A percentile compares a stretch with the other conserved stretches of the same genome.
Conservation (phyloP, 2,113 vertebrate genomes). For the Psephotus haematonotus region DNA sequence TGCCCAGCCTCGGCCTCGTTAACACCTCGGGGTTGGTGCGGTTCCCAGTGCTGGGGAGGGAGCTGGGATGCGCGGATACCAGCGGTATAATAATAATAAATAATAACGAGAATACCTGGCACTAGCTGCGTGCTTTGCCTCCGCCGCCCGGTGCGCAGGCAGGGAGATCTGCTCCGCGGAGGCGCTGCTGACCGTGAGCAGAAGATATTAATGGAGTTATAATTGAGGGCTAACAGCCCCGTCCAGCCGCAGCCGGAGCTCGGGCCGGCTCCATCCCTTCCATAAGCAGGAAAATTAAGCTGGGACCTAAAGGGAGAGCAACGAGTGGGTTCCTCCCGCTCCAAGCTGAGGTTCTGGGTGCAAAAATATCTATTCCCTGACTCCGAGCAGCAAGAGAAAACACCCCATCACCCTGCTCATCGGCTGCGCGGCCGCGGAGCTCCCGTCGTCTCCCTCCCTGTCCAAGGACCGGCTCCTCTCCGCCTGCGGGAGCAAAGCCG, state of each 20-base stretch:
- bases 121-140: neutral
- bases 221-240: constrained; percentile 42
- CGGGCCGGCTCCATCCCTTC: neutral
- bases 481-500: neutral
- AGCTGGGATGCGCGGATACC: neutral
- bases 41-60: neutral
- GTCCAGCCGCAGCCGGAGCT: neutral
- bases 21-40: neutral
- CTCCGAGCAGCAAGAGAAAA: neutral
- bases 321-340: neutral
- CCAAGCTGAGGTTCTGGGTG: fast-evolving
- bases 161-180: neutral
- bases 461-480: neutral
- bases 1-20: neutral
- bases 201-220: constrained; percentile 36
- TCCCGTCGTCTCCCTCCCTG: too few relatives aligned
- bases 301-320: neutral
- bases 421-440: neutral
- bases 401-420: neutral
- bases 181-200: constrained; percentile 7
- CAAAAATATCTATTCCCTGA: neutral
- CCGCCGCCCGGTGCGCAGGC: neutral
- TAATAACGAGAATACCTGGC: neutral
- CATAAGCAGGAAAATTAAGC: neutral
- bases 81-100: neutral